Conservation (phyloP, 2,113 vertebrate species). For the Paramisgurnus dabryanus region DNA sequence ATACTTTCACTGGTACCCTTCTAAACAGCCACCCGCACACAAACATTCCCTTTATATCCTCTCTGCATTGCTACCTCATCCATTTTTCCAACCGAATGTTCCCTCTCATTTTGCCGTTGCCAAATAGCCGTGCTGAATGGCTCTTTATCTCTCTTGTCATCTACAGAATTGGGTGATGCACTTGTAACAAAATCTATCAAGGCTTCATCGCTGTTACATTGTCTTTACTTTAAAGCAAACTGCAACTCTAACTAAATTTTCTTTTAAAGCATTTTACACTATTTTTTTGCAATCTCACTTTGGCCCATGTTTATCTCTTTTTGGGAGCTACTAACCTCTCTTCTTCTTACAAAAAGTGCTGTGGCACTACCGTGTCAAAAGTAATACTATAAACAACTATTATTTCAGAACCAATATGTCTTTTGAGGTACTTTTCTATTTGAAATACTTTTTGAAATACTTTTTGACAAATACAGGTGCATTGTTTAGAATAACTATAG, state of each 20-base stretch:
- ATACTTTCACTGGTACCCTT: conserved; percentile 5
- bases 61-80: conserved; percentile 5
- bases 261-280: neutral
- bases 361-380: neutral
- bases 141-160: conserved; percentile 27
- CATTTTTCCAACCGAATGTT: conserved; percentile 4
- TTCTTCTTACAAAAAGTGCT: neutral
- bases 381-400: neutral
- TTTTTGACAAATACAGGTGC: too few species aligned
- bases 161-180: conserved; percentile 3
- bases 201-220: conserved; percentile 12
- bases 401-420: too few species aligned
- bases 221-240: conserved; percentile 12
- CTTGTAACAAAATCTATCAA: conserved; percentile 19
- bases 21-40: conserved; percentile 9
- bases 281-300: neutral
- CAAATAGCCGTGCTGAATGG: conserved; percentile 17
- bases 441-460: too few species aligned
- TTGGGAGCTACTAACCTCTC: neutral
- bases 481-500: too few species aligned
- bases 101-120: conserved; percentile 9
- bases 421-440: too few species aligned
- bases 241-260: conserved; percentile 4
- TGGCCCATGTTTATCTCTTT: conserved; percentile 1
- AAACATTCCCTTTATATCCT: conserved; percentile 2